Percentiles rank a stretch among this genome's conserved stretches.
These are phyloP conservation scores for Rapana venosa DNA, from an alignment of 2,888 invertebrate species.

Conservation along the genomic window DNA sequence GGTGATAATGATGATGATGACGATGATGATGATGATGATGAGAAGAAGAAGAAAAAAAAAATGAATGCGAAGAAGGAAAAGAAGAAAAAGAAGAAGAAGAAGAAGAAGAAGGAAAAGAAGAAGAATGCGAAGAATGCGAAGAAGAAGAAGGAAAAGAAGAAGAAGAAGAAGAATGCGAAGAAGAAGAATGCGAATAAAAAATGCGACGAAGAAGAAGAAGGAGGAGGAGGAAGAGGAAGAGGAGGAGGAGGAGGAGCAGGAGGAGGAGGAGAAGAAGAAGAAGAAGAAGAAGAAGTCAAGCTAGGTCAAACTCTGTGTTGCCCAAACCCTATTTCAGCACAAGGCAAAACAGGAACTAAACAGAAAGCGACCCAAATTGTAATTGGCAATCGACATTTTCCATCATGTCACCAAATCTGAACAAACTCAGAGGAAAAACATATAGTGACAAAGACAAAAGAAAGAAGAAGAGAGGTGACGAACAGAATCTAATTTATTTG, in stretches of 20 bases:
- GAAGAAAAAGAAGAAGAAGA: slow-evolving; percentile 33
- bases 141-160: neutral
- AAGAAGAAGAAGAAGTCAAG: neutral
- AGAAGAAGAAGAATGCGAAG: slow-evolving; percentile 12
- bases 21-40: no score
- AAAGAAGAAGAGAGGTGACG: neutral
- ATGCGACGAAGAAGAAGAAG: neutral
- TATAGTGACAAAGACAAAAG: neutral
- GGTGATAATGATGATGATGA: no score
- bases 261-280: neutral
- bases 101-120: slow-evolving; percentile 33
- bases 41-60: neutral
- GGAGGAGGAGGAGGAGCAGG: slow-evolving; percentile 9
- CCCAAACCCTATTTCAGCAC: no score
- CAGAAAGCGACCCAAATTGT: no score
- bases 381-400: no score
- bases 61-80: neutral
- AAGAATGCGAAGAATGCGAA: slow-evolving; percentile 8
- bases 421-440: neutral
- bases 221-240: neutral
- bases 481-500: neutral
- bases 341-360: no score
- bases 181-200: neutral
- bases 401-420: no score
- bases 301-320: no score